phyloP scores from a whole-genome alignment of 2,888 invertebrate species.

The Pristionchus maxplancki region DNA sequence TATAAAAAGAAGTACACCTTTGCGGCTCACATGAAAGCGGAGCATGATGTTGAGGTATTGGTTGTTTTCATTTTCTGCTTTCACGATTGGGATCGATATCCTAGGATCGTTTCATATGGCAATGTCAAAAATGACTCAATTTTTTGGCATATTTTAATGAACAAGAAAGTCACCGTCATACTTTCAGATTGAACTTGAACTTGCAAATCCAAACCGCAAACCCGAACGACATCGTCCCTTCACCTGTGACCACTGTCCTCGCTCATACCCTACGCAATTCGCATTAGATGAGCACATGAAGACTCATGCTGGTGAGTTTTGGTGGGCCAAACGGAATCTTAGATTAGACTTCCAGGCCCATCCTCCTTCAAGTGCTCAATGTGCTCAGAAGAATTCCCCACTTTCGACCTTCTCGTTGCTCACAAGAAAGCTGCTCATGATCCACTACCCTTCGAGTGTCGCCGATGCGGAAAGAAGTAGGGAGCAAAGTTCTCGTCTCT shows the following conservation, averaged over 20 bases:
- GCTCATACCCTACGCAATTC: not conserved
- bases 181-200: too few species aligned
- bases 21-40: not conserved
- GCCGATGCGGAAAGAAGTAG: not conserved
- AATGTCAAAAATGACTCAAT: too few species aligned
- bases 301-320: not conserved
- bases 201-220: too few species aligned
- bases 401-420: not conserved
- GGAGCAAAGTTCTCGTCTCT: too few species aligned
- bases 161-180: too few species aligned
- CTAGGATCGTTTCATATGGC: too few species aligned
- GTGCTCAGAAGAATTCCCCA: not conserved
- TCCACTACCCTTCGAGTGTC: not conserved
- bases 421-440: not conserved
- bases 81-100: too few species aligned
- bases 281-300: not conserved
- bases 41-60: too few species aligned
- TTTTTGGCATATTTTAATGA: too few species aligned
- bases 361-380: not conserved
- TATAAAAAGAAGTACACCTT: not conserved
- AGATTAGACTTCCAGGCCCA: not conserved
- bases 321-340: too few species aligned
- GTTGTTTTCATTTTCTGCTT: too few species aligned
- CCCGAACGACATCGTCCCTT: not conserved
- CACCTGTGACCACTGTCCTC: not conserved